Evolutionary conservation across 2,113 vertebrate species (phyloP).

Genomic region (Sturnus vulgaris): DNA sequence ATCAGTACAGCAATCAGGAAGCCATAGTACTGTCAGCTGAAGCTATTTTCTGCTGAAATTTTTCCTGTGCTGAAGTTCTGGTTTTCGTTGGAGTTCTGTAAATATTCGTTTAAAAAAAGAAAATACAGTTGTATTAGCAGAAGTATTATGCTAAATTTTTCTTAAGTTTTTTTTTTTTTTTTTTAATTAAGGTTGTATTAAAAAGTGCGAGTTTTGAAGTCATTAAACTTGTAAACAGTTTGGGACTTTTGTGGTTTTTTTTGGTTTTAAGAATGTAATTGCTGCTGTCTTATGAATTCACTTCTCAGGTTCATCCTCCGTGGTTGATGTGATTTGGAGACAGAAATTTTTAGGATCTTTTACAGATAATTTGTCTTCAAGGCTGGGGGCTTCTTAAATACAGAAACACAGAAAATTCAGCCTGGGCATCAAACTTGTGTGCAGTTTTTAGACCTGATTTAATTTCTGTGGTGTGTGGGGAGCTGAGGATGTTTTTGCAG

Average conservation of each 20-base stretch:
- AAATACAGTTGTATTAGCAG: neutral
- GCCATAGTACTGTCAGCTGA: neutral
- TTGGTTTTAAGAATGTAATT: neutral
- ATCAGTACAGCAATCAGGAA: neutral
- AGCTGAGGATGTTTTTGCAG: rapidly evolving
- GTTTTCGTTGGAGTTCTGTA: neutral
- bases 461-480: neutral
- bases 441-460: neutral
- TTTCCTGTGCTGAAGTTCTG: neutral
- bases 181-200: neutral
- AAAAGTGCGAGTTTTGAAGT: neutral
- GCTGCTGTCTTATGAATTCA: rapidly evolving
- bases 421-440: neutral
- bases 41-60: neutral
- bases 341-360: neutral
- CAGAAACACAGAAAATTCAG: neutral
- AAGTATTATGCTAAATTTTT: neutral
- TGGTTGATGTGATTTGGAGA: neutral
- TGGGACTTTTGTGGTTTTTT: neutral
- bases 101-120: neutral
- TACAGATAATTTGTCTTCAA: neutral
- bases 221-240: slow-evolving; percentile 32
- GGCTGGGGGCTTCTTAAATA: neutral
- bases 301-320: neutral
- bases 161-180: neutral